Percentiles rank a stretch among this genome's conserved stretches.
These are phyloP conservation scores for Phalloptychus januarius DNA, from an alignment of 2,797 vertebrate genomes.

Conservation along the genomic window DNA sequence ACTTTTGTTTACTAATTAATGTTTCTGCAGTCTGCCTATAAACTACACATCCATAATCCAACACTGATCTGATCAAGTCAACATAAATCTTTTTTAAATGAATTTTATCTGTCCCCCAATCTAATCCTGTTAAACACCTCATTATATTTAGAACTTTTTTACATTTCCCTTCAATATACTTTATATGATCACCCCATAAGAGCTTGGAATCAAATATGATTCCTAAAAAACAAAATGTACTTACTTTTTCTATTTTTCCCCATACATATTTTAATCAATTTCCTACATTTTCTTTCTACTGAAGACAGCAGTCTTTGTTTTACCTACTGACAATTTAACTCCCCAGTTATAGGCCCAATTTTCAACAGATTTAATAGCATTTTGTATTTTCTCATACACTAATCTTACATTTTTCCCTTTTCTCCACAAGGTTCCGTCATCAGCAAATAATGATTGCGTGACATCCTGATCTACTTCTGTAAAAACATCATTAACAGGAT, in stretches of 20 bases:
- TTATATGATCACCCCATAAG: no score
- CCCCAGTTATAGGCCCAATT: neutral
- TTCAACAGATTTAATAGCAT: neutral
- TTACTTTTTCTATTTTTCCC: neutral
- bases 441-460: neutral
- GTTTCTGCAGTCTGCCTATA: no score
- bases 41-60: no score
- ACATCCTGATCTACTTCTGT: neutral
- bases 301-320: neutral
- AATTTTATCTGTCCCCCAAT: no score
- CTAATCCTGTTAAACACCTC: no score
- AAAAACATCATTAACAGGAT: neutral
- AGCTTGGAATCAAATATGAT: no score
- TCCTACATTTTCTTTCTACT: slow-evolving; percentile 1
- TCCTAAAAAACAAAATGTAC: no score
- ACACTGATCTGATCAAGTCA: no score
- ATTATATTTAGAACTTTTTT: no score
- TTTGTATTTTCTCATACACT: neutral
- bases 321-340: neutral
- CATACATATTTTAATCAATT: slow-evolving; percentile 7
- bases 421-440: neutral
- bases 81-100: no score
- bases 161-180: no score
- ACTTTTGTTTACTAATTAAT: no score
- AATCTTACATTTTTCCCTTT: neutral